A percentile compares a stretch with the other conserved stretches of the same genome.
These are phyloP conservation scores for Acleris emargana DNA, from an alignment of 2,888 invertebrate genomes.

Conservation along the genomic window DNA sequence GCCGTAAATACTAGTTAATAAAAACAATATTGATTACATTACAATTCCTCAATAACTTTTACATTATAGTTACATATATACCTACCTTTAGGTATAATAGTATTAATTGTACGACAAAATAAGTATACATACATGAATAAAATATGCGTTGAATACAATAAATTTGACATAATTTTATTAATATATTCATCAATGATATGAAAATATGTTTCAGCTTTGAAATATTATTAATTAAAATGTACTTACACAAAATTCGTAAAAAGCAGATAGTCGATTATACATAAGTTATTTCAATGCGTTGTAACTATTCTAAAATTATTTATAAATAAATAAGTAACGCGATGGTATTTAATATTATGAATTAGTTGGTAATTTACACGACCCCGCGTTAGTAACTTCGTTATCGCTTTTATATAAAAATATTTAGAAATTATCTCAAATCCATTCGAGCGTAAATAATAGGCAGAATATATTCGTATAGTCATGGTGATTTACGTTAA, in stretches of 20 bases:
- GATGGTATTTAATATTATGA: too few species aligned
- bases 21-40: constrained; percentile 76
- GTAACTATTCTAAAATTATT: constrained; percentile 12
- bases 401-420: background rate
- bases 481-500: background rate
- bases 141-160: constrained; percentile 31
- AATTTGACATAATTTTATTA: constrained; percentile 28
- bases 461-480: background rate
- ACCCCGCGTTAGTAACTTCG: background rate
- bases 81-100: constrained; percentile 32
- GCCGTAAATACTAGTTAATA: constrained; percentile 68
- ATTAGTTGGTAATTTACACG: too few species aligned
- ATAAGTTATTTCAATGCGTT: constrained; percentile 3
- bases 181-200: constrained; percentile 35
- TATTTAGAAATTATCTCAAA: background rate
- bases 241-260: constrained; percentile 19
- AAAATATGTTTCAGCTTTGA: constrained; percentile 36
- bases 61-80: constrained; percentile 40
- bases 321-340: background rate
- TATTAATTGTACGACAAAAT: constrained; percentile 34
- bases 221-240: constrained; percentile 26
- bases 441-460: background rate
- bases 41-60: constrained; percentile 67
- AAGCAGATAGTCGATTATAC: constrained; percentile 14
- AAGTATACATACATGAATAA: constrained; percentile 34